Evolutionary conservation across 2,113 vertebrate genomes (phyloP).

Genomic region (Boleophthalmus pectinirostris): DNA sequence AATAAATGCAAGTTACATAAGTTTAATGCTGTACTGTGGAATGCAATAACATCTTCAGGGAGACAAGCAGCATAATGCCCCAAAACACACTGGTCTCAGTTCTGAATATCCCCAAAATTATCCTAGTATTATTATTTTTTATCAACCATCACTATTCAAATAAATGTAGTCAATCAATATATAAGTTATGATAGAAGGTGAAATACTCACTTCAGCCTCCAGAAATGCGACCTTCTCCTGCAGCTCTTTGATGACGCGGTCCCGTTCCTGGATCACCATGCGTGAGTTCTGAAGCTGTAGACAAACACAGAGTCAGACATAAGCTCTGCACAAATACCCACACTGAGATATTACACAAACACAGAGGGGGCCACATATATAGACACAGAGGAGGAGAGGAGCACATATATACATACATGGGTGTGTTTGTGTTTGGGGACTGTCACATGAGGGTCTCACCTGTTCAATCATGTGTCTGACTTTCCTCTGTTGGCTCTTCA

Average conservation of each 20-base stretch:
- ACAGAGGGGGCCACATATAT: neutral
- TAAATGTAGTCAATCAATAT: too few relatives aligned
- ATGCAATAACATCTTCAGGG: too few relatives aligned
- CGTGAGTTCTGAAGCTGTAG: constrained; percentile 92
- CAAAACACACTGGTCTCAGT: too few relatives aligned
- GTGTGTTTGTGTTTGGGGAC: constrained; percentile 11
- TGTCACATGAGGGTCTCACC: constrained; percentile 68
- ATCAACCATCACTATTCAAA: too few relatives aligned
- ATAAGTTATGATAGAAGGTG: neutral
- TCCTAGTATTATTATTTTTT: too few relatives aligned
- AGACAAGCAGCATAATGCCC: too few relatives aligned
- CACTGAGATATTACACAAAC: too few relatives aligned
- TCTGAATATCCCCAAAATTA: too few relatives aligned
- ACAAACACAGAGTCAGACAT: constrained; percentile 29
- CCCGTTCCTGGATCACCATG: constrained; percentile 88
- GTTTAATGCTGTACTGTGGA: too few relatives aligned
- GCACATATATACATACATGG: neutral
- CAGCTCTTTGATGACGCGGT: constrained; percentile 86
- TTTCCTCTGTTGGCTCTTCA: constrained; percentile 94
- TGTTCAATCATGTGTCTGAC: constrained; percentile 96
- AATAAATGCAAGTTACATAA: too few relatives aligned
- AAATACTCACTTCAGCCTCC: constrained; percentile 85
- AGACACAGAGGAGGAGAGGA: neutral
- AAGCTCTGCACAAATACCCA: constrained; percentile 38
- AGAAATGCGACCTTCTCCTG: constrained; percentile 89